A percentile compares a stretch with the other conserved stretches of the same genome.
Conservation (phyloP, 2,888 invertebrate species). For the Nymphalis polychloros region DNA sequence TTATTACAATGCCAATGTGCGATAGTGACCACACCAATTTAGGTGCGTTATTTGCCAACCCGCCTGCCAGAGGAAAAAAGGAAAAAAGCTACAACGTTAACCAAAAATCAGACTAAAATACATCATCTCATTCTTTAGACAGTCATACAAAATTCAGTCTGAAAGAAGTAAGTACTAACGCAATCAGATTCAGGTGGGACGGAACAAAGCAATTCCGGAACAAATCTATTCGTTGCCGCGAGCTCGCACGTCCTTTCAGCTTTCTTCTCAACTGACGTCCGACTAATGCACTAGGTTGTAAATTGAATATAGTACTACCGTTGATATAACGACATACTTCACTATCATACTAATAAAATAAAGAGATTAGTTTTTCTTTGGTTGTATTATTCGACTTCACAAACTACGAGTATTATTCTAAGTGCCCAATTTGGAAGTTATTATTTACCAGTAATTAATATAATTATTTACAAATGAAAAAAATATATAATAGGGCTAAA, state of each 20-base stretch:
- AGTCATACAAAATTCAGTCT: conserved; percentile 14
- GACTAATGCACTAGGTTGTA: conserved; percentile 27
- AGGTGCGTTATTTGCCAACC: too few relatives aligned
- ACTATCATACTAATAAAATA: not conserved
- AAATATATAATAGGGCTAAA: too few relatives aligned
- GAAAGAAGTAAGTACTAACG: conserved; percentile 22
- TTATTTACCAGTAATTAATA: too few relatives aligned
- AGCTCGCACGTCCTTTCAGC: conserved; percentile 22
- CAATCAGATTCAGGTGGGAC: conserved; percentile 32
- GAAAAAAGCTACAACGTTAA: too few relatives aligned
- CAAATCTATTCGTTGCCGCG: conserved; percentile 18
- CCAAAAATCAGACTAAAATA: not conserved
- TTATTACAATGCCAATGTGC: too few relatives aligned
- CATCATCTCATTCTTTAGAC: not conserved
- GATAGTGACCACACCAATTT: too few relatives aligned
- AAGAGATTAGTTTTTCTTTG: too few relatives aligned
- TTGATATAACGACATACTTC: not conserved
- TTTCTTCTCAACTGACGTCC: conserved; percentile 27
- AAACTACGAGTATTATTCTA: too few relatives aligned
- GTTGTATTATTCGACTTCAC: too few relatives aligned
- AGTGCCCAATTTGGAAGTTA: too few relatives aligned
- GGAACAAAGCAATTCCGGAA: conserved; percentile 28
- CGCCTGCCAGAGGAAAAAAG: too few relatives aligned
- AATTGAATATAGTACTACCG: conserved; percentile 8
- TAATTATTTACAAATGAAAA: too few relatives aligned